Base-by-base conservation (phyloP, 2,113 vertebrate species). In the Oreochromis niloticus region DNA sequence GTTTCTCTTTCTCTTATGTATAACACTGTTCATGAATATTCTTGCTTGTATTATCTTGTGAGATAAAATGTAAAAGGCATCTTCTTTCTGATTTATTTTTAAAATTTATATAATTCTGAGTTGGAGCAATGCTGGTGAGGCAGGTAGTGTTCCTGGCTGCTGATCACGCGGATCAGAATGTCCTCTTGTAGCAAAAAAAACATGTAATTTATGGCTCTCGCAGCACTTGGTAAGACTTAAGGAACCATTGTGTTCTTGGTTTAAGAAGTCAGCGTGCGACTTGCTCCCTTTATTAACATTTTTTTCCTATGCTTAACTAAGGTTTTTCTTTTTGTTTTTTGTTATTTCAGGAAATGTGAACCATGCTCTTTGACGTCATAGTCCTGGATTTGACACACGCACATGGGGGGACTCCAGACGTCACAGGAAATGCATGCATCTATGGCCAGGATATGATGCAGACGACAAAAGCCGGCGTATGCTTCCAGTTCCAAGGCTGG, bases 281-380 rank as follows among this genome's bases (percentile, higher is more conserved):
- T 19, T 34, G 19, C 41, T 82, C 32, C 66, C 22, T 39, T 75
- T 61, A 17, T 52, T 16, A 32, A 22, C 9, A 12, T 63, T 32
- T 27, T 10, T 43, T n/a, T 22, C 52, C 27, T 27, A 17, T 2
- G 1, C 24, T 30, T 46, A n/a, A 27, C 24, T 16, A 78, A 56
- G 52, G 19, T 36, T 54, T 46, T 75, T 75, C 6, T 73, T 73
- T 84, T 50, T 63, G 24, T 43, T 55, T 61, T 50, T 54, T 41
- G 14, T 52, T 43, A 12, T 24, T 56, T 63, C 78, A 85, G 87
- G 83, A 75, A 75, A 88, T 82, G 55, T 85, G 54, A 87, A 75
- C 63, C 14, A 24, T 54, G 63, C 63, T 85, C 78, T 78, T 81
- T 88, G 87, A 88, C 83, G 83, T 85, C 87, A 88, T 24, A 68